Base-by-base conservation (phyloP, 1,140 invertebrate species). In the Leptonema lineaticorne region DNA sequence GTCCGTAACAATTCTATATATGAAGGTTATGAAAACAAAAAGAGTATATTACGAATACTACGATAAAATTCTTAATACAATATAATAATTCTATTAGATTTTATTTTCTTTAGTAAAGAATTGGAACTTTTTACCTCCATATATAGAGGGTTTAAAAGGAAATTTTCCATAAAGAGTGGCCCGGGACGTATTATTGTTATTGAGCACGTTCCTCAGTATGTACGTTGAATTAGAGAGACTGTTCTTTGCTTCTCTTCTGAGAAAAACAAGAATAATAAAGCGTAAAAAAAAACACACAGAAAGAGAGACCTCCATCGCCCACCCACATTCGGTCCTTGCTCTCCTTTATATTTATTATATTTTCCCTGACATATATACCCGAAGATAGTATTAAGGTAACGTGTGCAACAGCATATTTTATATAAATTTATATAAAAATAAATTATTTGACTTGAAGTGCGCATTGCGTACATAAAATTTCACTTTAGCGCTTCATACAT, bases 171-270 rank as follows among this genome's bases (percentile, higher is more conserved):
- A 48, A 48, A 48, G 46, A 5, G 46, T 5, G 46, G 18, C 20
- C 18, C 46, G 46, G 46, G 20, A 48, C 9, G 16, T 48, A 48
- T 48, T 48, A 48, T 48, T 48, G 46, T 48, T 48, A 48, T 48
- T 48, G 46, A 18, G 46, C 46, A 48, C 46, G 46, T 48, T 20
- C 46, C 46, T 8, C 18, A 24, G n/a, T 18, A 48, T 24, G 46
- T 48, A 48, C 46, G 46, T 24, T 48, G 46, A 48, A 48, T 48
- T 48, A 48, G 46, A 48, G 46, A 48, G 46, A 48, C 46, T 48
- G 46, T 48, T 48, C 46, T 48, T 48, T 48, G 46, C 46, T 48
- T 24, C 46, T 48, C n/a, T n/a, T n/a, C 22, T 20, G 46, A 48
- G 46, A 48, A 48, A 18, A 48, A 24, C 20, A 48, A 48, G 37